phyloP scores from a whole-genome alignment of 2,113 vertebrate genomes.

The Saiga tatarica region DNA sequence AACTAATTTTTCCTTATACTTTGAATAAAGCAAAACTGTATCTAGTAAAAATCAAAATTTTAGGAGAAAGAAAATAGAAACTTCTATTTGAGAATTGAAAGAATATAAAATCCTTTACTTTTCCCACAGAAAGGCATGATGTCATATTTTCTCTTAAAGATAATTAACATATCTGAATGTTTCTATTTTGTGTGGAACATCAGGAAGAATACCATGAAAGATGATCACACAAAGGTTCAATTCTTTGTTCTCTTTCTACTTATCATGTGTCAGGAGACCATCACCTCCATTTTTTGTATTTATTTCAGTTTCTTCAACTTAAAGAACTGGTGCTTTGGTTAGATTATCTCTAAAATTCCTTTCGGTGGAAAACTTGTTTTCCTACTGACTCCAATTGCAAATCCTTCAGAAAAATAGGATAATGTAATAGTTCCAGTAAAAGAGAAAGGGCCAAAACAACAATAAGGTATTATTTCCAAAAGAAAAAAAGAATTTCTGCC shows the following conservation, averaged over 20 bases:
- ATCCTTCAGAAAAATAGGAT: slow-evolving; percentile 3
- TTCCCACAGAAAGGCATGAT: background rate
- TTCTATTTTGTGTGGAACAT: background rate
- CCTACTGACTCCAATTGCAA: background rate
- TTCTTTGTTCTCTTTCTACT: background rate
- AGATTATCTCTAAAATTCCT: background rate
- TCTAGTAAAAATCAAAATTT: background rate
- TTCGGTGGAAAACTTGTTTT: background rate
- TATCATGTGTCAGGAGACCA: background rate
- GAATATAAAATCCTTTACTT: background rate
- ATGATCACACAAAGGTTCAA: background rate
- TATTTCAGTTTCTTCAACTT: background rate
- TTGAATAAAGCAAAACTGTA: background rate
- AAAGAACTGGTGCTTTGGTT: background rate
- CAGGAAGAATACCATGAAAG: background rate
- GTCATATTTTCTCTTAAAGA: background rate
- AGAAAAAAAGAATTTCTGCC: background rate
- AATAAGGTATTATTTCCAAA: background rate
- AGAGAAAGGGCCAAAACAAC: background rate
- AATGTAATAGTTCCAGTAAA: background rate
- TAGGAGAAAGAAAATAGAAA: background rate
- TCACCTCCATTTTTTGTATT: background rate
- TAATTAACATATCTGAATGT: background rate
- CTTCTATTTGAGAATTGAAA: background rate
- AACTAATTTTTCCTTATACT: background rate